Evolutionary conservation across 1,140 invertebrate species (phyloP), one percentile per base, ranked within the genome.

Genomic region (Babylonia areolata): DNA sequence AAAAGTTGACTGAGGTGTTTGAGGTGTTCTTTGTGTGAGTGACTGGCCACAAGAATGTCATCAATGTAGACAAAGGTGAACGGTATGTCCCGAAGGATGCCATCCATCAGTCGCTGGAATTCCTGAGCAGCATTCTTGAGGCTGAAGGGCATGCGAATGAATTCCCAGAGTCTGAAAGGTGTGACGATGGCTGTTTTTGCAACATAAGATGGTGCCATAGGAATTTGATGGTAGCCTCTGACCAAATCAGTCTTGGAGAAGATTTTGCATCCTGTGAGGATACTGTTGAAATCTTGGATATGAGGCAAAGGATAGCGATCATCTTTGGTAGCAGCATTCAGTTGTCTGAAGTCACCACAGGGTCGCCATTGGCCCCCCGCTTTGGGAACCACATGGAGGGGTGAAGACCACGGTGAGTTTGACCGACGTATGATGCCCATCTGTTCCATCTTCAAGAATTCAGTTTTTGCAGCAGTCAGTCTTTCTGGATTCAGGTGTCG

Each of bases 291-390:
- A 77, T 85, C 83, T 35, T 85, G 83, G 39, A 84, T 84, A 75
- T 84, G 71, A 28, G 58, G 83, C 11, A 84, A 33, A 39, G 83
- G 37, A 39, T 51, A 84, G 31, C 71, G 35, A 42, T 85, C 51
- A 69, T 83, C 77, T 64, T 81, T 11, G 94, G 95, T 11, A 91
- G 37, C 0, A 88, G 71, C 88, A 33, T 95, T 96, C 0, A 95
- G 85, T 28, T 81, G 69, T 6, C 94, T 88, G 85, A 94, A 95
- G 89, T 95, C 95, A 0, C 95, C 93, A 85, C 93, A 94, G 0
- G 92, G 88, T 40, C 95, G 86, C 40, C 35, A 78, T 20, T 42
- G 40, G 35, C 75, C 75, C 5, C n/a, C 40, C 6, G 75, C 20
- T 78, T 78, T 78, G 5, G 75, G 75, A 39, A 78, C 88, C 91